These are phyloP conservation scores for Arbacia lixula DNA, from an alignment of 53 echinoderm and acorn worm genomes.

Conservation along the genomic window DNA sequence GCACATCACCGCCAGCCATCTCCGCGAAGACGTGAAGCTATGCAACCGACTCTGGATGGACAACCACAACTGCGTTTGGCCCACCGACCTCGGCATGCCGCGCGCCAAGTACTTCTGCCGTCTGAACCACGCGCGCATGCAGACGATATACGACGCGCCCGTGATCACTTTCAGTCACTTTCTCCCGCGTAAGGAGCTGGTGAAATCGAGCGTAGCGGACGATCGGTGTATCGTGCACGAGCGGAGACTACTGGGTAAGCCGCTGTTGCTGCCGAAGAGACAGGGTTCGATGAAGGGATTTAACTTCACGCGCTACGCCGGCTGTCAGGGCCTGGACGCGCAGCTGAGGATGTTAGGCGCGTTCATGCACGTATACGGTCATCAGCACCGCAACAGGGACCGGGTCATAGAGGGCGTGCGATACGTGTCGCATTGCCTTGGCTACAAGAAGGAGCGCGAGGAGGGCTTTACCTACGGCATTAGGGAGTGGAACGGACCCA, in stretches of 20 bases:
- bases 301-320: conserved; percentile 97
- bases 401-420: conserved; percentile 83
- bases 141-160: conserved; percentile 77
- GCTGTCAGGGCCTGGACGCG: conserved; percentile 74
- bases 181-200: conserved; percentile 85
- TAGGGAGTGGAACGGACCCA: conserved; percentile 91
- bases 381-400: conserved; percentile 97
- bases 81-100: conserved; percentile 66
- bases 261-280: conserved; percentile 61
- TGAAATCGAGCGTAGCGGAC: conserved; percentile 72
- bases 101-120: conserved; percentile 82
- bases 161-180: conserved; percentile 96
- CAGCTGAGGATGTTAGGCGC: conserved; percentile 79
- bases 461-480: conserved; percentile 86
- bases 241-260: conserved; percentile 66
- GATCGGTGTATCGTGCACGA: conserved; percentile 61
- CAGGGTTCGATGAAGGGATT: conserved; percentile 92
- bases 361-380: conserved; percentile 85
- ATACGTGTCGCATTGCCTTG: conserved; percentile 94
- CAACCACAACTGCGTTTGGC: conserved; percentile 93
- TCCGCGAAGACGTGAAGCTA: conserved; percentile 54
- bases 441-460: conserved; percentile 81
- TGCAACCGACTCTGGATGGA: conserved; percentile 92
- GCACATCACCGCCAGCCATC: conserved; percentile 60
- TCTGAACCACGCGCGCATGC: conserved; percentile 67